Evolutionary conservation across 2,113 vertebrate genomes (phyloP).

Genomic region (Phasianus colchicus): DNA sequence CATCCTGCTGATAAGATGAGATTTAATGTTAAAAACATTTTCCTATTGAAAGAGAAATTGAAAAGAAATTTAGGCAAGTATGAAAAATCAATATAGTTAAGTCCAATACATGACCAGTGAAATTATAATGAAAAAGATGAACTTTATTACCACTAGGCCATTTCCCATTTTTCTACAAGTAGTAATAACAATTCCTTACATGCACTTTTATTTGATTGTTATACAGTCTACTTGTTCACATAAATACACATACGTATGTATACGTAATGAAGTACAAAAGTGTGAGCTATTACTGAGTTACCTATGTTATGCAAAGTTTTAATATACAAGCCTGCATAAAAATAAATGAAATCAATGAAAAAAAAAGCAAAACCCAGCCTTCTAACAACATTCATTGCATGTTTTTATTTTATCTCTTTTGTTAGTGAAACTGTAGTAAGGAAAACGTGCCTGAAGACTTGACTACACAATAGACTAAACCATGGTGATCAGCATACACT

Average conservation of each 20-base stretch:
- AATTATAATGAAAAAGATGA: not conserved
- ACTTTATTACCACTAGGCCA: not conserved
- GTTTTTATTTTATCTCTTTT: not conserved
- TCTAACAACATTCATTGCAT: not conserved
- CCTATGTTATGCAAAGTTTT: not conserved
- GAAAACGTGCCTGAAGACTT: not conserved
- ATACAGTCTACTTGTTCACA: not conserved
- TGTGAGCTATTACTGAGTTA: not conserved
- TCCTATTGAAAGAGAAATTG: not conserved
- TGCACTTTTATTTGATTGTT: not conserved
- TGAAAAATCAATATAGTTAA: not conserved
- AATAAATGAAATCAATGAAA: not conserved
- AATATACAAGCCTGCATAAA: not conserved
- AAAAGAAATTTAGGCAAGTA: not conserved
- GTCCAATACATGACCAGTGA: not conserved
- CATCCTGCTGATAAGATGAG: not conserved
- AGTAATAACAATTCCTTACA: not conserved
- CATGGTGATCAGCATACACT: not conserved
- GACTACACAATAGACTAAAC: not conserved
- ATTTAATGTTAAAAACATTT: not conserved
- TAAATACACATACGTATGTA: not conserved
- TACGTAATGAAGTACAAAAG: not conserved
- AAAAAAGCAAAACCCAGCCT: not conserved
- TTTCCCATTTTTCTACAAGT: not conserved
- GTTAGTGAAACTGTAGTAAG: not conserved